Conservation (phyloP, 2,888 invertebrate genomes). For the Tipula helvola region DNA sequence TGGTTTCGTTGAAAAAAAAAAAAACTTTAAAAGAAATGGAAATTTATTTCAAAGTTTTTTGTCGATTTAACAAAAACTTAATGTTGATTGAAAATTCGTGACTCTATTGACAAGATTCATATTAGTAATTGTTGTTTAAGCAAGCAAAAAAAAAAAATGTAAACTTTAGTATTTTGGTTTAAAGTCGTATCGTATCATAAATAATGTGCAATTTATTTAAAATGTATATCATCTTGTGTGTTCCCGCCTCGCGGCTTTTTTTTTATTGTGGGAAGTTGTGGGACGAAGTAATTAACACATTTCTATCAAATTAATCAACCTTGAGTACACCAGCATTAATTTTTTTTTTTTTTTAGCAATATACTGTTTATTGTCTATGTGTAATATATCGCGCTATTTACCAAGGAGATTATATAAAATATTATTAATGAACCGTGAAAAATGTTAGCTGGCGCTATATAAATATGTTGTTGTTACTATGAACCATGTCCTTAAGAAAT, state of each 20-base stretch:
- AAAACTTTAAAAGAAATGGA: neutral
- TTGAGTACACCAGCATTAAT: neutral
- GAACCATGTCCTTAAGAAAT: neutral
- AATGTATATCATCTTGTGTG: neutral
- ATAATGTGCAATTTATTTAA: neutral
- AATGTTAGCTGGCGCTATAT: neutral
- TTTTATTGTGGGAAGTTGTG: neutral
- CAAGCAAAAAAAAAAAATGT: neutral
- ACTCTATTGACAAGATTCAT: neutral
- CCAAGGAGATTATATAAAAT: neutral
- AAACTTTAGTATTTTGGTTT: neutral
- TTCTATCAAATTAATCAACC: neutral
- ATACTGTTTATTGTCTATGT: neutral
- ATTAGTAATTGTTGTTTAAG: neutral
- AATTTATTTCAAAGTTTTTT: neutral
- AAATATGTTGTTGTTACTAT: neutral
- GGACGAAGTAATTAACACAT: neutral
- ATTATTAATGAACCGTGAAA: neutral
- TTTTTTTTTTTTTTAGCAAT: neutral
- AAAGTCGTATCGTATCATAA: neutral
- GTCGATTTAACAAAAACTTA: neutral
- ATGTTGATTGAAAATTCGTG: slow-evolving; percentile 4
- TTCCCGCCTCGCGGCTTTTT: neutral
- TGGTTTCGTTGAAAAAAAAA: neutral
- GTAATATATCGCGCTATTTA: neutral